Evolutionary conservation across 1,140 invertebrate species (phyloP).

Genomic region (Trichonephila clavipes): DNA sequence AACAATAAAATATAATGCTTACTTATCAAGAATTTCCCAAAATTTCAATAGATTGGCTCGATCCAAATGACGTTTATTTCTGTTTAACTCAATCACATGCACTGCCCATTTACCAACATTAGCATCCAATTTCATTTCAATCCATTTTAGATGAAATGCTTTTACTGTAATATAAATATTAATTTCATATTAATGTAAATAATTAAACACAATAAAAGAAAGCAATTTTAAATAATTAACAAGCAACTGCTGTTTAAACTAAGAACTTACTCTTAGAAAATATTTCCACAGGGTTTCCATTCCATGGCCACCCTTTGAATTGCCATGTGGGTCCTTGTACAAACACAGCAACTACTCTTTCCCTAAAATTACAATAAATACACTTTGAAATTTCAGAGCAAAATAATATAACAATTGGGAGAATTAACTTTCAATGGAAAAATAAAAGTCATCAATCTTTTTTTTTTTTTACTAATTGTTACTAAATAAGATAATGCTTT

Average conservation of each 20-base stretch:
- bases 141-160: conserved; percentile 98
- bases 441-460: too few species aligned
- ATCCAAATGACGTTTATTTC: conserved; percentile 97
- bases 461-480: too few species aligned
- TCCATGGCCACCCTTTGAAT: conserved; percentile 99
- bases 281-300: conserved; percentile 98
- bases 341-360: conserved; percentile 98
- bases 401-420: too few species aligned
- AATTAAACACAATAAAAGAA: background rate
- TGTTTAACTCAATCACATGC: conserved; percentile 93
- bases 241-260: background rate
- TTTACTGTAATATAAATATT: conserved; percentile 86
- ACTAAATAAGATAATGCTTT: too few species aligned
- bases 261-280: conserved; percentile 92
- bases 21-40: conserved; percentile 98
- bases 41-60: conserved; percentile 96
- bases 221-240: background rate
- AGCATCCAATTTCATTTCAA: conserved; percentile 95
- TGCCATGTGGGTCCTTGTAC: conserved; percentile 99
- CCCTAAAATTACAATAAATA: conserved; percentile 81
- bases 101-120: conserved; percentile 99
- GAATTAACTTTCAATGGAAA: too few species aligned
- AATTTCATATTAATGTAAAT: conserved; percentile 85
- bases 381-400: too few species aligned
- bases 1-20: conserved; percentile 80